phyloP scores from a whole-genome alignment of 2,888 invertebrate species.

The Thymelicus sylvestris region DNA sequence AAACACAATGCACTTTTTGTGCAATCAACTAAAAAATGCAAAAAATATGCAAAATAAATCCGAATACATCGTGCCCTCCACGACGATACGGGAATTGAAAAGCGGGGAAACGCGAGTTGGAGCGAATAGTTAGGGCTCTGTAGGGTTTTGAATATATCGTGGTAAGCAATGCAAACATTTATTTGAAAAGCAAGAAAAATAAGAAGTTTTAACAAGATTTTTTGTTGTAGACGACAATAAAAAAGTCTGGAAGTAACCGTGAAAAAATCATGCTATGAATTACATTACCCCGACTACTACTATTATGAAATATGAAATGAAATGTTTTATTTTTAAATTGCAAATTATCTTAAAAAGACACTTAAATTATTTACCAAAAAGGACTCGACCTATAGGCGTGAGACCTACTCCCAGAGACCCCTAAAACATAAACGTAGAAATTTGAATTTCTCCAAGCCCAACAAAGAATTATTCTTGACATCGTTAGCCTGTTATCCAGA shows the following conservation, averaged over 20 bases:
- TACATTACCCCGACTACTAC: too few species aligned
- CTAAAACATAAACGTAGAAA: conserved; percentile 58
- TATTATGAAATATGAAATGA: too few species aligned
- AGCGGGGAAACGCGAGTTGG: conserved; percentile 16
- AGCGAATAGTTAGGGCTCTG: not conserved
- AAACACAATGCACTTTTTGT: conserved; percentile 66
- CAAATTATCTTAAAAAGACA: too few species aligned
- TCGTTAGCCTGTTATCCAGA: conserved; percentile 74
- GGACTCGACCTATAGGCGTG: too few species aligned
- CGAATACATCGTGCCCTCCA: conserved; percentile 73
- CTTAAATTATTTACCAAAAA: too few species aligned
- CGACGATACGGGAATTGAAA: conserved; percentile 51
- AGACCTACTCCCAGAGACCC: not conserved
- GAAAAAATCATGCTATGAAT: too few species aligned
- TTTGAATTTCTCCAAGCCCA: conserved; percentile 65
- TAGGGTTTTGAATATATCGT: not conserved
- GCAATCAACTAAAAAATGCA: conserved; percentile 68
- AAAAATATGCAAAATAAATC: conserved; percentile 71
- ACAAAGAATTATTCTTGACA: conserved; percentile 71
- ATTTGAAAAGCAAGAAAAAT: too few species aligned
- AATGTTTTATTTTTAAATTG: too few species aligned
- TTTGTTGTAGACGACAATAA: too few species aligned
- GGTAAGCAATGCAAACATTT: too few species aligned
- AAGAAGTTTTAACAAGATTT: too few species aligned
- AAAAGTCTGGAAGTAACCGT: too few species aligned